Conservation (phyloP, 2,888 invertebrate genomes). For the Pristionchus maxplancki region DNA sequence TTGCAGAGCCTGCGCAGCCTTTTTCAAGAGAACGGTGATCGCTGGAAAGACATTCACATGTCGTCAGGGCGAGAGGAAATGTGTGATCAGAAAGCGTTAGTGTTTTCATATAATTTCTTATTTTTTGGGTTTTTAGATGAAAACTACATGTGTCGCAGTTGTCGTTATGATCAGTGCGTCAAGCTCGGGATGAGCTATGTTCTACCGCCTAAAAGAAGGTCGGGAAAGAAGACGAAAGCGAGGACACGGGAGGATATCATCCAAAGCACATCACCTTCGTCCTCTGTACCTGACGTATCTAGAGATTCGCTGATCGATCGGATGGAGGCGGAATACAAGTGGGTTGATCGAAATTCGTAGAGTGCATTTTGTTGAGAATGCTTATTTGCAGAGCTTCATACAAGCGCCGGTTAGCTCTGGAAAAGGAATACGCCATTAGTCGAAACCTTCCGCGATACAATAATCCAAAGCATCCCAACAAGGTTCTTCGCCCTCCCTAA, state of each 20-base stretch:
- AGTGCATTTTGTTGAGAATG: neutral
- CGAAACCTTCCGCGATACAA: neutral
- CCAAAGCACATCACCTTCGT: neutral
- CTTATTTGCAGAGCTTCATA: neutral
- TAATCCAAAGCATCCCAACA: too few species aligned
- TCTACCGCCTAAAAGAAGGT: neutral
- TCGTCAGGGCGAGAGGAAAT: neutral
- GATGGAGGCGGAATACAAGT: neutral
- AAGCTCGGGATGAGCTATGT: neutral
- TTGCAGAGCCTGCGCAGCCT: neutral
- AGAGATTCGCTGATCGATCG: neutral
- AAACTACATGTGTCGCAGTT: neutral
- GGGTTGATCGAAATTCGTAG: neutral
- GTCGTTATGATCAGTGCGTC: neutral
- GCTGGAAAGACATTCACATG: neutral
- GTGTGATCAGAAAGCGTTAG: conserved; percentile 4
- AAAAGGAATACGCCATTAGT: neutral
- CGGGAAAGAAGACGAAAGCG: neutral
- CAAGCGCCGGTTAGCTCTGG: neutral
- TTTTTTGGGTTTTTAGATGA: neutral
- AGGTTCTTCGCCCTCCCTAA: too few species aligned
- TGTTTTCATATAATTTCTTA: too few species aligned
- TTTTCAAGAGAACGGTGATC: neutral
- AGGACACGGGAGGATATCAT: neutral
- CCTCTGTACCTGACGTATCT: neutral